Evolutionary conservation across 2,888 invertebrate genomes (phyloP).

Genomic region (Drosophila suboccidentalis): DNA sequence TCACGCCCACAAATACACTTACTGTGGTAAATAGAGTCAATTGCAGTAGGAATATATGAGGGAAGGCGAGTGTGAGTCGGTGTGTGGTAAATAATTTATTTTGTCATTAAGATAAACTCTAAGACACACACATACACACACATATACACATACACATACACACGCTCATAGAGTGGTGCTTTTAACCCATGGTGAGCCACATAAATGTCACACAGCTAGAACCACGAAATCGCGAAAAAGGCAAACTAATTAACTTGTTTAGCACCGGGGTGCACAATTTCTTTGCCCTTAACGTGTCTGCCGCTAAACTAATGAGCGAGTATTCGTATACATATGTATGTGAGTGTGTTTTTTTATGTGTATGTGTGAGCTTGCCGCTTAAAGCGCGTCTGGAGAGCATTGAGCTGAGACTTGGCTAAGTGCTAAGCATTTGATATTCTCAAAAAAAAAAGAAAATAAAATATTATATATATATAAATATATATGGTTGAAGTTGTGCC

Average conservation of each 20-base stretch:
- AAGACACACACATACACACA: slow-evolving; percentile 42
- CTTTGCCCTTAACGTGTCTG: slow-evolving; percentile 44
- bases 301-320: slow-evolving; percentile 70
- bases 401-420: slow-evolving; percentile 19
- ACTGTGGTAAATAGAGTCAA: slow-evolving; percentile 65
- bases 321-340: not conserved
- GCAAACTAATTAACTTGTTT: slow-evolving; percentile 79
- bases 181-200: slow-evolving; percentile 55
- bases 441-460: not conserved
- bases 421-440: slow-evolving; percentile 38
- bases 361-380: slow-evolving; percentile 18
- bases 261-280: slow-evolving; percentile 68
- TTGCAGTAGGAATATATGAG: slow-evolving; percentile 52
- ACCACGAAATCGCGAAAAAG: slow-evolving; percentile 54
- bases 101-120: slow-evolving; percentile 79
- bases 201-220: slow-evolving; percentile 57
- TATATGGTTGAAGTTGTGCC: slow-evolving; percentile 28
- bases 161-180: slow-evolving; percentile 18
- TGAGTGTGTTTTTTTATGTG: slow-evolving; percentile 3
- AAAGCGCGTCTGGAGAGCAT: slow-evolving; percentile 24
- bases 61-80: slow-evolving; percentile 11
- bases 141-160: slow-evolving; percentile 10
- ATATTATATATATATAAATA: not conserved
- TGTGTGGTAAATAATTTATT: slow-evolving; percentile 77
- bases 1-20: slow-evolving; percentile 8